Base-by-base conservation (phyloP, 2,113 vertebrate genomes). In the Bucco capensis region DNA sequence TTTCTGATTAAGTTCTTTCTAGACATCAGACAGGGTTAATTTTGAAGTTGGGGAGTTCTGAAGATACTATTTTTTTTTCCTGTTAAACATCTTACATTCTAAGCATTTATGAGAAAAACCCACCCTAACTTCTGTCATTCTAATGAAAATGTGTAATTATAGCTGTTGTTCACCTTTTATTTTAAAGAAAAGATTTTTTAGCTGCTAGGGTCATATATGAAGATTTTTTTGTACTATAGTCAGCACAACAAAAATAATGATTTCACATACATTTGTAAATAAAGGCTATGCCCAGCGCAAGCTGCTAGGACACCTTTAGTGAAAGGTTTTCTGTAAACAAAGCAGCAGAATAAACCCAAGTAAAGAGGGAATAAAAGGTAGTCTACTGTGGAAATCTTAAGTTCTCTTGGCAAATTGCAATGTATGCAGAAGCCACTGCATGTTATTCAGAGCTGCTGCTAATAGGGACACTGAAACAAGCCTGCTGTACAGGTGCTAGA, bases 251-350 rank as follows among this genome's bases (percentile, higher is more conserved):
- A 94, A 65, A 65, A 77, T 56, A 62, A 53, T 40, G 72, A 62
- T 69, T 94, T 73, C 86, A 95, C 83, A 86, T 61, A 67, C 10
- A 23, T 71, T 64, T 94, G 19, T 90, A 88, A 94, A 93, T 95
- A 79, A 78, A 92, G 42, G 61, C 72, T 69, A 57, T 89, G 65
- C 57, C 86, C 83, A 86, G 60, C 84, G 58, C 91, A 88, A 86
- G 77, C 75, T 88, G 79, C 54, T 74, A 85, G 56, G 83, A 72
- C 66, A 95, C 35, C 83, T 49, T 79, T 33, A 65, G 85, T 82
- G 81, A 94, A 91, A 96, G 37, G 15, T 65, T 85, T 86, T 37
- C 57, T 79, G 67, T 38, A 80, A 97, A 95, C 23, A 87, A 73
- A 95, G 83, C 19, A 69, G 25, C 64, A 71, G 71, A 90, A 88